These are phyloP conservation scores for Drosophila pseudotalamancana DNA, from an alignment of 2,888 invertebrate genomes.

Conservation along the genomic window DNA sequence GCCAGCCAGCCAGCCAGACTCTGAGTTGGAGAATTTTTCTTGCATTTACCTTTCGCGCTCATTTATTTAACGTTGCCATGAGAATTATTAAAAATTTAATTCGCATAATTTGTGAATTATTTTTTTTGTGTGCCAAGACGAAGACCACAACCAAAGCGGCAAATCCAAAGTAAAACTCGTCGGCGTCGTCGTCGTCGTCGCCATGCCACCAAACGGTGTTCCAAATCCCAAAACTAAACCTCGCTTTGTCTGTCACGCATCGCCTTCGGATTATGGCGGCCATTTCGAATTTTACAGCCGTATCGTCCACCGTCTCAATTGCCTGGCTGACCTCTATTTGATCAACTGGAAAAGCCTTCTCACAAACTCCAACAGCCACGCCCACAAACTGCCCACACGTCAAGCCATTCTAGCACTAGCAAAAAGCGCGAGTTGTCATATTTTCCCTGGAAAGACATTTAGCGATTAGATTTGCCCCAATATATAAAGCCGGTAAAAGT, in stretches of 20 bases:
- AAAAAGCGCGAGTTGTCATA: constrained; percentile 6
- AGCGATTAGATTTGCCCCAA: background rate
- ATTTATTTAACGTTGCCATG: constrained; percentile 74
- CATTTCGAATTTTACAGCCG: constrained; percentile 17
- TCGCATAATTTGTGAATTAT: constrained; percentile 84
- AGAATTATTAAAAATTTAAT: constrained; percentile 84
- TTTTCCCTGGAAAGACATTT: background rate
- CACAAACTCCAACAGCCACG: constrained; percentile 7
- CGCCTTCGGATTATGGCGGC: constrained; percentile 21
- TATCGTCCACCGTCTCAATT: constrained; percentile 17
- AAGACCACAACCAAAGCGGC: constrained; percentile 67
- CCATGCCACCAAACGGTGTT: constrained; percentile 12
- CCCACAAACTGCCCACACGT: constrained; percentile 2
- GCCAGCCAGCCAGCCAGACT: constrained; percentile 32
- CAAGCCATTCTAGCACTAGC: background rate
- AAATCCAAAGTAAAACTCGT: no score
- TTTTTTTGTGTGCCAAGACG: constrained; percentile 65
- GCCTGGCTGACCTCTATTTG: constrained; percentile 21
- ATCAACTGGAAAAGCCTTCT: constrained; percentile 16
- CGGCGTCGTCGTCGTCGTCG: no score
- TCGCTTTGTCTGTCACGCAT: constrained; percentile 3
- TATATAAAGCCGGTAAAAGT: constrained; percentile 1
- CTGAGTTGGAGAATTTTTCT: constrained; percentile 15
- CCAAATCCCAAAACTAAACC: constrained; percentile 21
- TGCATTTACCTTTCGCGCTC: constrained; percentile 49